Percentiles rank a stretch among this genome's conserved stretches.
These are phyloP conservation scores for Acipenser transmontanus DNA, from an alignment of 2,797 vertebrate species.

Conservation along the genomic window DNA sequence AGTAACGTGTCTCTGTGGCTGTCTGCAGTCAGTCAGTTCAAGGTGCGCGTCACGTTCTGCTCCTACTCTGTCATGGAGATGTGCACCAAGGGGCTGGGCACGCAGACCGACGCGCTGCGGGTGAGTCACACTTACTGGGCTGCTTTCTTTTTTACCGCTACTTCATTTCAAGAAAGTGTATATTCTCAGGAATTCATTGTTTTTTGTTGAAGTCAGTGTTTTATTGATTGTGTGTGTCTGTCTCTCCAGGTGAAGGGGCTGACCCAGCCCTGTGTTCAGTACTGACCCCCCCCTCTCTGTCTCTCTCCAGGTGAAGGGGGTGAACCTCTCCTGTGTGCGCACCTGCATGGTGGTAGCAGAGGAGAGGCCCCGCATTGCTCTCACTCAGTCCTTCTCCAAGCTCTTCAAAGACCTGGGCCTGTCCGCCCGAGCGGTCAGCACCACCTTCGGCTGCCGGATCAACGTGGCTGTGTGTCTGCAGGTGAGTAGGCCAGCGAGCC, in stretches of 20 bases:
- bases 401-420: constrained; percentile 95
- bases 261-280: neutral
- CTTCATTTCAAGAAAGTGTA: neutral
- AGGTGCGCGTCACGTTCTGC: constrained; percentile 91
- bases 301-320: constrained; percentile 66
- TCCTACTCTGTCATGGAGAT: constrained; percentile 97
- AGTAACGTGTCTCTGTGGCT: constrained; percentile 89
- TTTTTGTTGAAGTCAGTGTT: neutral
- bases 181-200: neutral
- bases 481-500: constrained; percentile 53
- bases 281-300: neutral
- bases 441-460: constrained; percentile 92
- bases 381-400: constrained; percentile 93
- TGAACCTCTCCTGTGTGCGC: constrained; percentile 88
- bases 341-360: constrained; percentile 97
- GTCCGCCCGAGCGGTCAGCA: constrained; percentile 87
- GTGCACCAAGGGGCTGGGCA: constrained; percentile 87
- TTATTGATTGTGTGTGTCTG: neutral
- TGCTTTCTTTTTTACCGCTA: neutral
- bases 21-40: constrained; percentile 88
- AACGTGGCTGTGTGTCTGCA: constrained; percentile 92
- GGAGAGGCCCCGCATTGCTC: constrained; percentile 79
- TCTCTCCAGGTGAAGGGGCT: neutral
- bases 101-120: constrained; percentile 78
- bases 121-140: constrained; percentile 48